phyloP scores from a whole-genome alignment of 2,797 vertebrate genomes.

The Molothrus aeneus region DNA sequence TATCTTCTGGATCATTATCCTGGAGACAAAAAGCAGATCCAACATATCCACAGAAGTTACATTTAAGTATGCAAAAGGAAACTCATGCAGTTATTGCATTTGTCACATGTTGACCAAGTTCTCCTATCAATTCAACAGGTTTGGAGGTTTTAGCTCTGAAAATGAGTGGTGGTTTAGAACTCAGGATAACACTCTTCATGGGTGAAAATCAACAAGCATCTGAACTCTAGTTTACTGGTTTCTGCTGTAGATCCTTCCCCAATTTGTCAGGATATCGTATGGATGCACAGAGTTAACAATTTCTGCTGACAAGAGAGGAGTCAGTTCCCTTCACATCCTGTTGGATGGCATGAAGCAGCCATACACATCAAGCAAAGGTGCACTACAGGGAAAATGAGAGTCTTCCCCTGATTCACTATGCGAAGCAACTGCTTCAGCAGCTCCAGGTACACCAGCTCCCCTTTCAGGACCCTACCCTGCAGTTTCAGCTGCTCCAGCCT shows the following conservation, averaged over 20 bases:
- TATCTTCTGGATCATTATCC: slow-evolving; percentile 68
- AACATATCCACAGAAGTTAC: slow-evolving; percentile 25
- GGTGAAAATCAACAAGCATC: background rate
- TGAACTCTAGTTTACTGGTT: background rate
- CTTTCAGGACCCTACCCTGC: slow-evolving; percentile 62
- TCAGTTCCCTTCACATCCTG: background rate
- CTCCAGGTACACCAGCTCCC: slow-evolving; percentile 24
- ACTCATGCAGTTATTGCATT: background rate
- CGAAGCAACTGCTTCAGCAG: background rate
- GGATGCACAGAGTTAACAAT: background rate
- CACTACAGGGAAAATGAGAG: background rate
- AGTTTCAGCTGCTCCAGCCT: slow-evolving; percentile 60
- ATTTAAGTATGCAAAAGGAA: background rate
- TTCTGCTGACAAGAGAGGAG: background rate
- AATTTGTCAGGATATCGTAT: background rate
- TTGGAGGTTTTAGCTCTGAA: slow-evolving; percentile 14
- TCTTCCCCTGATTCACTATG: background rate
- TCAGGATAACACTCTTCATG: background rate
- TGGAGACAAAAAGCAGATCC: slow-evolving; percentile 51
- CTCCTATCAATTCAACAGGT: background rate
- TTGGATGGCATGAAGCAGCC: background rate
- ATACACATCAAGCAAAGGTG: background rate
- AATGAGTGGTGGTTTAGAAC: background rate
- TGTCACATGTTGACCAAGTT: background rate
- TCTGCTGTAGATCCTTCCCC: background rate